These are phyloP conservation scores for Amblyteles armatorius DNA, from an alignment of 2,888 invertebrate species.

Conservation along the genomic window DNA sequence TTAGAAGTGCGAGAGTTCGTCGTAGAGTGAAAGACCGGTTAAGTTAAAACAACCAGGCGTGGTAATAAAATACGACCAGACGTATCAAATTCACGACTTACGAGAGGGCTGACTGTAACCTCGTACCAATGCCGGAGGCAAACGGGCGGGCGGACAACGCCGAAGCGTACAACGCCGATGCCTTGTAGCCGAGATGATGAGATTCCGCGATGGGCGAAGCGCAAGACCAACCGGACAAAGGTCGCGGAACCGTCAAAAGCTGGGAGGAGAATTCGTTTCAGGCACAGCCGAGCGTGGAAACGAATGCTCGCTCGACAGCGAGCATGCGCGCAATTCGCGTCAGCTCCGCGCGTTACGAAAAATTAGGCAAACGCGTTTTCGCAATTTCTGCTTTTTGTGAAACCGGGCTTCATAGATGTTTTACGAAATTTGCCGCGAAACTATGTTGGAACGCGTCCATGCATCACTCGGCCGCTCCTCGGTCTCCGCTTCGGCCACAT, in stretches of 20 bases:
- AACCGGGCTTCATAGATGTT: neutral
- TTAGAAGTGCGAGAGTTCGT: neutral
- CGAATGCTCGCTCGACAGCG: conserved; percentile 60
- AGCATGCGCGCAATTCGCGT: conserved; percentile 51
- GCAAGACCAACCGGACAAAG: conserved; percentile 33
- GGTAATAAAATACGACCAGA: too few species aligned
- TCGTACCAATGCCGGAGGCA: conserved; percentile 42
- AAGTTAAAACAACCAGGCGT: too few species aligned
- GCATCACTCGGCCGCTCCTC: neutral
- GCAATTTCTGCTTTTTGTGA: neutral
- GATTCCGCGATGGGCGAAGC: conserved; percentile 6
- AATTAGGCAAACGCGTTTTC: conserved; percentile 3
- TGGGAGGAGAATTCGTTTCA: conserved; percentile 71
- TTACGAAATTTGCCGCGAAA: neutral
- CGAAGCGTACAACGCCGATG: neutral
- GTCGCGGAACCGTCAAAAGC: conserved; percentile 44
- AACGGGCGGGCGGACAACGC: conserved; percentile 38
- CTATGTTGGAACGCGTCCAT: neutral
- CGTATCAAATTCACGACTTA: neutral
- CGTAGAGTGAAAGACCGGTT: too few species aligned
- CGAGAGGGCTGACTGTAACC: neutral
- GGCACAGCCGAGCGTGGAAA: conserved; percentile 72
- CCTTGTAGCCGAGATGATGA: neutral
- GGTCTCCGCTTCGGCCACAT: neutral
- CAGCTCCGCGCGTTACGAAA: conserved; percentile 11